These are phyloP conservation scores for Xiphophorus birchmanni DNA, from an alignment of 2,797 vertebrate genomes.

Conservation along the genomic window DNA sequence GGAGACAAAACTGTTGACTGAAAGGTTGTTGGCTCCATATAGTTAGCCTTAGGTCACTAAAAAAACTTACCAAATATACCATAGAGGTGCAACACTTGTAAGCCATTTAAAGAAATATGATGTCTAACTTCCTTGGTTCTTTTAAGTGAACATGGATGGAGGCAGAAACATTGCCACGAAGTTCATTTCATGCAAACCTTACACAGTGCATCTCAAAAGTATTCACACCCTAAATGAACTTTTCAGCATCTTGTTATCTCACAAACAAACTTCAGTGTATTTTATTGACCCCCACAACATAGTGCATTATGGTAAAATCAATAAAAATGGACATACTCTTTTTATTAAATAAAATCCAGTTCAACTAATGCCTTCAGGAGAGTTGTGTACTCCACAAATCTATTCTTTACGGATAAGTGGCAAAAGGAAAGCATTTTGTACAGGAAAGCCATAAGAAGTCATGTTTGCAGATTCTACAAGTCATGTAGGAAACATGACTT, in stretches of 20 bases:
- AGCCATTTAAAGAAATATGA: background rate
- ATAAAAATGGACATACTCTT: background rate
- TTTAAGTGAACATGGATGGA: background rate
- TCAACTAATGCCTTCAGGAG: background rate
- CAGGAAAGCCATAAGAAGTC: background rate
- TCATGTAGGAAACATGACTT: background rate
- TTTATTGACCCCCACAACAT: background rate
- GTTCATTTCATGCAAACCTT: background rate
- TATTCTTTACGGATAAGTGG: background rate
- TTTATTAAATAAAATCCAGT: background rate
- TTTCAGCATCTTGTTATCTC: background rate
- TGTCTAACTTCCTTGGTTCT: background rate
- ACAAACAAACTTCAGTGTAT: background rate
- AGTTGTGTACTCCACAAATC: background rate
- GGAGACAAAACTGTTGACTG: background rate
- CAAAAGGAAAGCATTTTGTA: background rate
- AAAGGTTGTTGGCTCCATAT: background rate
- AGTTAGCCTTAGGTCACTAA: background rate
- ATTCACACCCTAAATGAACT: background rate
- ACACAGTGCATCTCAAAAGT: background rate
- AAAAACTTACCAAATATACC: background rate
- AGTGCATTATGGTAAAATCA: background rate
- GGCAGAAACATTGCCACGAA: background rate
- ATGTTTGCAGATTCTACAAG: background rate
- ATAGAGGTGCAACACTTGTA: background rate